These are phyloP conservation scores for Arvicola amphibius DNA, from an alignment of 2,797 vertebrate genomes.

Conservation along the genomic window DNA sequence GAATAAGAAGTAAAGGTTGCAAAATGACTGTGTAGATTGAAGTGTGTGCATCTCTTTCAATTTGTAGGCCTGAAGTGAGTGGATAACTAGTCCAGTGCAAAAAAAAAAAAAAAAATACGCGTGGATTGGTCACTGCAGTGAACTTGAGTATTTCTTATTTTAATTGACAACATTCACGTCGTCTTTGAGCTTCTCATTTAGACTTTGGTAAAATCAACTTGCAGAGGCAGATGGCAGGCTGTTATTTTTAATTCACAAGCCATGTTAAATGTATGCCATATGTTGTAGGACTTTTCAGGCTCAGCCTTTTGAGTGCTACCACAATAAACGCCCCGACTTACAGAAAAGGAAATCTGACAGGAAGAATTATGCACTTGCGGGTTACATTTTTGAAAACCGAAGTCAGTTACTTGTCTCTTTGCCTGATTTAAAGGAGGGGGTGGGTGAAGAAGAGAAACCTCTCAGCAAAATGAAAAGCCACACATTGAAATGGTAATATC, in stretches of 20 bases:
- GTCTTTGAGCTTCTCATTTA: constrained; percentile 89
- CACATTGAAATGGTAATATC: constrained; percentile 76
- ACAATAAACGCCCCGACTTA: constrained; percentile 89
- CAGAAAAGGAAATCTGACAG: constrained; percentile 87
- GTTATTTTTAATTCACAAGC: constrained; percentile 92
- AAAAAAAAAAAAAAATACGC: constrained; percentile 62
- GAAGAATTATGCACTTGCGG: constrained; percentile 82
- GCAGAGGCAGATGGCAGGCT: constrained; percentile 90
- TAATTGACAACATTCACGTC: constrained; percentile 90
- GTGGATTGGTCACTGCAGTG: constrained; percentile 84
- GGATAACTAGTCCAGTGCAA: constrained; percentile 78
- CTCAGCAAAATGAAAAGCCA: constrained; percentile 70
- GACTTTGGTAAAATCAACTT: constrained; percentile 89
- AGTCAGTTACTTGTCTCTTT: constrained; percentile 84
- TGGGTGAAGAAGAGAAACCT: constrained; percentile 68
- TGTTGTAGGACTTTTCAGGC: constrained; percentile 90
- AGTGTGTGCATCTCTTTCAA: constrained; percentile 57
- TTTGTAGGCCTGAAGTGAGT: not conserved
- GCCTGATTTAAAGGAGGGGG: constrained; percentile 78
- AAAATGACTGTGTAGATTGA: constrained; percentile 62
- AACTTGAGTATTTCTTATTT: constrained; percentile 88
- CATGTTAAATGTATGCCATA: constrained; percentile 92
- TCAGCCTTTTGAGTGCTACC: constrained; percentile 89
- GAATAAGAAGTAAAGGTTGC: constrained; percentile 25
- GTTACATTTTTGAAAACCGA: constrained; percentile 85